A percentile compares a stretch with the other conserved stretches of the same genome.
phyloP scores from a whole-genome alignment of 2,888 invertebrate species.

The Hydriomena furcata region DNA sequence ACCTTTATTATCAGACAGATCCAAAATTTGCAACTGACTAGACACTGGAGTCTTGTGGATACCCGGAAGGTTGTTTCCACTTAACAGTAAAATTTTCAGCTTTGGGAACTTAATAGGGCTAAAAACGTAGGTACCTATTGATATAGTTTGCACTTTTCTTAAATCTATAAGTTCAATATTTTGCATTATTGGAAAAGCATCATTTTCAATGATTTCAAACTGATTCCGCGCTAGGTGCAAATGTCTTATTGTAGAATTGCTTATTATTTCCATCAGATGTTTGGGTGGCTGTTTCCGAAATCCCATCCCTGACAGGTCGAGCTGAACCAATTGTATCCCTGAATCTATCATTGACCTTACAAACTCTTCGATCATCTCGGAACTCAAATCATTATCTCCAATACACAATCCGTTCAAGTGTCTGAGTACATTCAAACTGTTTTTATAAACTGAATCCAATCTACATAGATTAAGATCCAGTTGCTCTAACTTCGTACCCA shows the following conservation, averaged over 20 bases:
- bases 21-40: slow-evolving; percentile 73
- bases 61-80: slow-evolving; percentile 79
- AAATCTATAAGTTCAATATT: slow-evolving; percentile 82
- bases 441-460: slow-evolving; percentile 77
- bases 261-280: slow-evolving; percentile 73
- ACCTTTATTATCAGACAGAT: slow-evolving; percentile 79
- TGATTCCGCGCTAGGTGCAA: slow-evolving; percentile 80
- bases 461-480: slow-evolving; percentile 80
- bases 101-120: slow-evolving; percentile 72
- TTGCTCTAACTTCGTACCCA: slow-evolving; percentile 64
- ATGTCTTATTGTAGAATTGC: slow-evolving; percentile 72
- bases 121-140: slow-evolving; percentile 76
- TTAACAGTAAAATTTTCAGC: slow-evolving; percentile 74
- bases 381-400: slow-evolving; percentile 80
- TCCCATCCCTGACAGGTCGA: slow-evolving; percentile 81
- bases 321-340: slow-evolving; percentile 65
- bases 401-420: slow-evolving; percentile 71
- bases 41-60: slow-evolving; percentile 77
- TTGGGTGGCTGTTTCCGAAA: slow-evolving; percentile 78
- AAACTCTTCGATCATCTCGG: slow-evolving; percentile 65
- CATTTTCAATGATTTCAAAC: slow-evolving; percentile 77
- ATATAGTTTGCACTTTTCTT: slow-evolving; percentile 73
- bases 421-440: slow-evolving; percentile 72
- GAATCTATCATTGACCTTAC: slow-evolving; percentile 57
- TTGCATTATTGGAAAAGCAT: slow-evolving; percentile 81